These are phyloP conservation scores for Sparidentex hasta DNA, from an alignment of 2,797 vertebrate species.

Conservation along the genomic window DNA sequence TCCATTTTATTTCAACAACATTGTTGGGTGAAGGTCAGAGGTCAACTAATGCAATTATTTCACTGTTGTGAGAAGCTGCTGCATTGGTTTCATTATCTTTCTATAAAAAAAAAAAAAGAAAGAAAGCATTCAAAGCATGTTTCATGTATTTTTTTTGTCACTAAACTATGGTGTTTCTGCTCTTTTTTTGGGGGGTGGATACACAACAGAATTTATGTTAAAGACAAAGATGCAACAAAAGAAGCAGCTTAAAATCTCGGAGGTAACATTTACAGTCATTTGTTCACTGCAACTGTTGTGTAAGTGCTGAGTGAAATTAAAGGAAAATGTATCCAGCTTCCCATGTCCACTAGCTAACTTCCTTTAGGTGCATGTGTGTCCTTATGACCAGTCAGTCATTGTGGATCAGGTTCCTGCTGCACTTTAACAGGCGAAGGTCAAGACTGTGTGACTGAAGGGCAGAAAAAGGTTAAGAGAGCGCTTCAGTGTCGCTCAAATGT, in stretches of 20 bases:
- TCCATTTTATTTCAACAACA: neutral
- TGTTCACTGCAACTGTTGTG: no score
- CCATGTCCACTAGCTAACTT: no score
- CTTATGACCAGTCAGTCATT: neutral
- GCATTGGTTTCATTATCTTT: neutral
- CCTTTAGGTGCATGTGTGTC: neutral
- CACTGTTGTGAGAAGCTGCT: neutral
- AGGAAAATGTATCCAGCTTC: neutral
- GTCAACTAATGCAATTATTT: neutral
- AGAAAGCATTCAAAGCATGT: neutral
- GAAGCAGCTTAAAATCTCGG: no score
- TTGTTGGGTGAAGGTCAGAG: neutral
- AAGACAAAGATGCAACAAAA: no score
- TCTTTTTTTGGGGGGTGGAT: no score
- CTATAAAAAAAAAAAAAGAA: no score
- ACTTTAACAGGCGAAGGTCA: constrained; percentile 61
- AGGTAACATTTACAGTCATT: no score
- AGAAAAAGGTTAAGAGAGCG: constrained; percentile 67
- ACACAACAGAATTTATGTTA: no score
- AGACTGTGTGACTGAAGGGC: constrained; percentile 38
- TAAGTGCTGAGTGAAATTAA: no score
- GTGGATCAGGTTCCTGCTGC: constrained; percentile 66
- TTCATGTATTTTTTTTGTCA: neutral
- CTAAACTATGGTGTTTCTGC: neutral
- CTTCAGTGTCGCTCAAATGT: constrained; percentile 56